Evolutionary conservation across 2,113 vertebrate genomes (phyloP).

Genomic region (Calidris pygmaea): DNA sequence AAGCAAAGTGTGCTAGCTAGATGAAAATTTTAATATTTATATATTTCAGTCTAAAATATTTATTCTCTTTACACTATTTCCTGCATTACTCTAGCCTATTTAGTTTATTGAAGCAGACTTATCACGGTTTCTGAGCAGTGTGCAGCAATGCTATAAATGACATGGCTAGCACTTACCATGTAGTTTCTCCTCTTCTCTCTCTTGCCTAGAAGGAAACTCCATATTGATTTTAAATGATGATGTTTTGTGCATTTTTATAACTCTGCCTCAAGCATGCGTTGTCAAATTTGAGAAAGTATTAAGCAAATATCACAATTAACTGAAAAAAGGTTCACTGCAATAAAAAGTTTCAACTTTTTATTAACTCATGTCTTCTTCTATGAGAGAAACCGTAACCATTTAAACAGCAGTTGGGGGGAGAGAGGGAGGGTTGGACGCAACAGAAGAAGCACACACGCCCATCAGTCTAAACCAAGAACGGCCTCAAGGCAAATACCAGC

Average conservation of each 20-base stretch:
- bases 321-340: not conserved
- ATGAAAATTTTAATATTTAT: not conserved
- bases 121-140: not conserved
- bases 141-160: not conserved
- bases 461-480: not conserved
- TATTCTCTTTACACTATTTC: not conserved
- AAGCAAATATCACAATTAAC: not conserved
- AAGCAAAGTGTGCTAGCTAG: not conserved
- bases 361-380: not conserved
- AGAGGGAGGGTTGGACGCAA: not conserved
- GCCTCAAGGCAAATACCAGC: not conserved
- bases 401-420: not conserved
- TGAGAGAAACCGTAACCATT: not conserved
- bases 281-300: not conserved
- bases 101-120: not conserved
- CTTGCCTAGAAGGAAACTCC: not conserved
- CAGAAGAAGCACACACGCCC: not conserved
- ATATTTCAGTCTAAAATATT: constrained; percentile 12
- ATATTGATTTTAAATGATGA: not conserved
- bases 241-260: not conserved
- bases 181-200: not conserved
- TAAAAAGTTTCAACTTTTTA: not conserved
- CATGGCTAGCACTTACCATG: not conserved
- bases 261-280: not conserved
- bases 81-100: not conserved